Base-by-base conservation (phyloP, 2,888 invertebrate genomes). In the Atherix ibis region DNA sequence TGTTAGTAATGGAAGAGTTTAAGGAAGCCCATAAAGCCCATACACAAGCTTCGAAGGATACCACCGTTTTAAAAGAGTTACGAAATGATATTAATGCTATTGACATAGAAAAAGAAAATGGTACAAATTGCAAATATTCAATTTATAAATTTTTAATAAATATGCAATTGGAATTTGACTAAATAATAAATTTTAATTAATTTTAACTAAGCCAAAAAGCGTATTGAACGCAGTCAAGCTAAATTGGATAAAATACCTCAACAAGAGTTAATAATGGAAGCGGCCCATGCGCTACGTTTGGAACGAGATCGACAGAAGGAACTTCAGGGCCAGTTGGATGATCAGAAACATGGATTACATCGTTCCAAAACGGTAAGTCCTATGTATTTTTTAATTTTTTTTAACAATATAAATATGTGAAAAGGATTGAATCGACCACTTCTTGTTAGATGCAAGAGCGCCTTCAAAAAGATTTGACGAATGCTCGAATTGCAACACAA, bases 91-190 rank as follows among this genome's bases (percentile, higher is more conserved):
- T 88, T 33, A 73, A 76, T 46, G 76, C 82, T 41, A 87, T 88
- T 82, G 83, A 84, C 43, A 75, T 80, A 34, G 89, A 91, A 54
- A 73, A 77, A 52, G 82, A 83, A 47, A 78, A 82, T 46, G 72
- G 84, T 53, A n/a, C n/a, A n/a, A n/a, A n/a, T n/a, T n/a, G n/a
- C n/a, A n/a, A n/a, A 8, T 15, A 15, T 18, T 24, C 10, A 9
- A n/a, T 14, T 4, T 18, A n/a, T 18, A 18, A 12, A 15, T 5
- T 4, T 10, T 18, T 18, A 3, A 18, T 24, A n/a, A 24, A 2
- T 24, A 2, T 10, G 9, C 24, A 10, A 24, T 24, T 22, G 10
- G 14, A n/a, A 18, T 22, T 27, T 5, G 22, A 27, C 3, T 12
- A 5, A 8, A 14, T 13, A 13, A 31, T 14, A 31, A 12, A 3